phyloP scores from a whole-genome alignment of 2,797 vertebrate genomes.

The Myotis myotis region DNA sequence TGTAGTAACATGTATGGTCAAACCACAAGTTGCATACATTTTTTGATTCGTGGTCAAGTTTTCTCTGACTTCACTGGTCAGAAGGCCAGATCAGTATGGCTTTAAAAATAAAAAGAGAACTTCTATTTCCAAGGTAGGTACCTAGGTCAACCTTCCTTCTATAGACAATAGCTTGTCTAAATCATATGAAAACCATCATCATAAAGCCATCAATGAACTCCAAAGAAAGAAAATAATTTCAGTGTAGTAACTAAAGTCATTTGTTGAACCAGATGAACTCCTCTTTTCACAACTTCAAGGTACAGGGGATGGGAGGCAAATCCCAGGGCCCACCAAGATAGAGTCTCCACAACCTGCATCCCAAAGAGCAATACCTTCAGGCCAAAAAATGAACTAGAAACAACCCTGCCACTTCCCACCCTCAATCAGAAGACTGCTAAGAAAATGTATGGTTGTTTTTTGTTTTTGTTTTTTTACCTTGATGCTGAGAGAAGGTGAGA shows the following conservation, averaged over 20 bases:
- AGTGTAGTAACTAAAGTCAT: neutral
- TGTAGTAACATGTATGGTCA: neutral
- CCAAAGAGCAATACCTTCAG: neutral
- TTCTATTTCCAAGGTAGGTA: neutral
- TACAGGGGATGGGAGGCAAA: neutral
- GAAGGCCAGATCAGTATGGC: neutral
- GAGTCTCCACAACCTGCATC: neutral
- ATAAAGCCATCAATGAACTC: neutral
- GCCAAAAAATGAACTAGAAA: constrained; percentile 20
- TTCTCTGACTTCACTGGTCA: neutral
- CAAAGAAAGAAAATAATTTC: neutral
- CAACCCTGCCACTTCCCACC: neutral
- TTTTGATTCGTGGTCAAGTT: neutral
- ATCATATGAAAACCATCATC: neutral
- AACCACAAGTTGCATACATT: neutral
- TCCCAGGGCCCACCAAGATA: neutral
- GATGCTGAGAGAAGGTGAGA: neutral
- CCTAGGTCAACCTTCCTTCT: neutral
- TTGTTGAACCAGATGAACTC: neutral
- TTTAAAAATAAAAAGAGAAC: neutral
- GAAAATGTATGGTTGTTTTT: neutral
- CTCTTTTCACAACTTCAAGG: neutral
- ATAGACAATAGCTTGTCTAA: neutral
- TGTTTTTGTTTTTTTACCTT: neutral
- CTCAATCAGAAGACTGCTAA: neutral